Base-by-base conservation (phyloP, 2,888 invertebrate genomes). In the Amblyjoppa fuscipennis region DNA sequence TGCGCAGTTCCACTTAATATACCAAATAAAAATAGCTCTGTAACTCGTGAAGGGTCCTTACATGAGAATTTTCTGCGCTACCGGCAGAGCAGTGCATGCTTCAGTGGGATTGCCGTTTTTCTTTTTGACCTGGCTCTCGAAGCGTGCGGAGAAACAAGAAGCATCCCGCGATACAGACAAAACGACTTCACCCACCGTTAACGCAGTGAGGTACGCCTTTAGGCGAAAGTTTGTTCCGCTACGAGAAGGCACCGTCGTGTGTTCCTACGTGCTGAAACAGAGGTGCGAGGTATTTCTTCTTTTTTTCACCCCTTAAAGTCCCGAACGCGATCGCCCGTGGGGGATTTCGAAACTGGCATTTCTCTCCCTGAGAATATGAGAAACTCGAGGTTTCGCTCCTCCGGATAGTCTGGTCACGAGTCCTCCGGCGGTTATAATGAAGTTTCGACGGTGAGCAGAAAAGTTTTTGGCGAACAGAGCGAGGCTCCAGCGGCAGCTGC, bases 361-460 rank as follows among this genome's bases (percentile, higher is more conserved):
- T 53, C 38, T 51, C 69, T 59, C 38, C 11, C 77, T 64, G 20
- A 41, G n/a, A 56, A 68, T 61, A 74, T 59, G 61, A 74, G 73
- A 74, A 77, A 77, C 61, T 78, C 68, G 45, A 73, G 53, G 20
- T 56, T 45, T 80, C 68, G 20, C 25, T 76, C 49, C 45, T 45
- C 45, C 59, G 6, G 31, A 74, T 68, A 77, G 83, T 83, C 84
- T 70, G 81, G 81, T 87, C 83, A 83, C 83, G 85, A 87, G 81
- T 81, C 81, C 78, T 74, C 78, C 20, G 76, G 78, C 79, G 73
- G 78, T 85, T 83, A 83, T 87, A 81, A 85, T 86, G 83, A 77
- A 87, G 85, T 83, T 87, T 82, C 74, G 45, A 69, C 78, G 41
- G 66, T 77, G 78, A 79, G 64, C 78, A 70, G 77, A 85, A 85